A percentile compares a stretch with the other conserved stretches of the same genome.
Conservation (phyloP, 1,140 invertebrate species). For the Elysia chlorotica region DNA sequence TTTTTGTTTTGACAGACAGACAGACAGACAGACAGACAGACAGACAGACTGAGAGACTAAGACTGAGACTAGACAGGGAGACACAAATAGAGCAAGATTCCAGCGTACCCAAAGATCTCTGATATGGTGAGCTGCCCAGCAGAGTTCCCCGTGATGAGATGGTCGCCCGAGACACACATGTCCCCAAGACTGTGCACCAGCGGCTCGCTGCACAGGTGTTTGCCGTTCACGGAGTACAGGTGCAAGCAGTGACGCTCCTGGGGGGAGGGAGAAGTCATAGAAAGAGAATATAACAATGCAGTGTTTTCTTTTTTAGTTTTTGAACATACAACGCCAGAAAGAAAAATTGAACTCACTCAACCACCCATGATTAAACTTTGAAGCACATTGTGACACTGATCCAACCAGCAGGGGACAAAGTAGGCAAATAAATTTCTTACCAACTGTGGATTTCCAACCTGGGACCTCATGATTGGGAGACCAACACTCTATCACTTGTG, state of each 20-base stretch:
- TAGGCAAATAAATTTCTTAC: too few relatives aligned
- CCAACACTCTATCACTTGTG: background rate
- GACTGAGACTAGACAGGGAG: background rate
- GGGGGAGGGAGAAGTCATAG: too few relatives aligned
- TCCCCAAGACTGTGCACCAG: constrained; percentile 53
- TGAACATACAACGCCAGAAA: too few relatives aligned
- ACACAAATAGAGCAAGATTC: background rate
- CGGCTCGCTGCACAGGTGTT: constrained; percentile 66
- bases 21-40: background rate
- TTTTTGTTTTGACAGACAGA: too few relatives aligned
- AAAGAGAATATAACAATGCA: too few relatives aligned
- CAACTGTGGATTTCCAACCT: too few relatives aligned
- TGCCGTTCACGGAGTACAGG: constrained; percentile 70
- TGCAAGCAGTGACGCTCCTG: constrained; percentile 62
- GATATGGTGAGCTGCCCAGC: constrained; percentile 66
- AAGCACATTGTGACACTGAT: too few relatives aligned
- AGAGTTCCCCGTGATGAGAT: constrained; percentile 51
- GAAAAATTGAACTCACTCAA: too few relatives aligned
- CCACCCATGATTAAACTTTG: too few relatives aligned
- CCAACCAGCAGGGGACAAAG: too few relatives aligned
- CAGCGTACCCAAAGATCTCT: constrained; percentile 61
- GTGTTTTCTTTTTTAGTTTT: too few relatives aligned
- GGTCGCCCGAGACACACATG: constrained; percentile 53
- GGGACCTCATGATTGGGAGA: too few relatives aligned
- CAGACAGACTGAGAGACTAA: background rate